These are phyloP conservation scores for Hirudinaria manillensis DNA, from an alignment of 2,888 invertebrate genomes.

Conservation along the genomic window DNA sequence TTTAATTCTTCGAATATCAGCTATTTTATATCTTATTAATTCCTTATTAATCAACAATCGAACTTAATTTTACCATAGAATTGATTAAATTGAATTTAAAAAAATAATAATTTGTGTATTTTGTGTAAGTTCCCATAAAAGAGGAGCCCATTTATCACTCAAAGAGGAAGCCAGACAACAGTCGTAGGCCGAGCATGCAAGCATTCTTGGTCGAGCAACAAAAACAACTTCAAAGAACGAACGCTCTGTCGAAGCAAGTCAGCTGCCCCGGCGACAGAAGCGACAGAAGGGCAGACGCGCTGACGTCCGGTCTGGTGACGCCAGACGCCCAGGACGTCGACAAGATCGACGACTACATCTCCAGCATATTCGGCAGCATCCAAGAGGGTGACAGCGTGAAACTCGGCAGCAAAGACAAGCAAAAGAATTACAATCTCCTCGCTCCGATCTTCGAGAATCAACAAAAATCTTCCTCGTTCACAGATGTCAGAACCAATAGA, in stretches of 20 bases:
- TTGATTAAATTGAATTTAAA: neutral
- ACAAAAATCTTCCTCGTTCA: neutral
- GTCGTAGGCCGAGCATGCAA: constrained; percentile 20
- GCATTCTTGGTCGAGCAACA: constrained; percentile 11
- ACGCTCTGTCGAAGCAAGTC: neutral
- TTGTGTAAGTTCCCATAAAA: constrained; percentile 18
- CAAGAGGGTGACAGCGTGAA: neutral
- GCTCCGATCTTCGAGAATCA: neutral
- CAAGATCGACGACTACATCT: neutral
- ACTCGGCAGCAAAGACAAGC: neutral
- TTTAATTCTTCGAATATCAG: too few relatives aligned
- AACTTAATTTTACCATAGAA: neutral
- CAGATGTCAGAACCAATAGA: neutral
- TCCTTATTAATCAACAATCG: too few relatives aligned
- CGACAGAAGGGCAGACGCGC: neutral
- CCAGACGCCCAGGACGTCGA: neutral
- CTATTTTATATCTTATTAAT: too few relatives aligned
- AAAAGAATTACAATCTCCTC: neutral
- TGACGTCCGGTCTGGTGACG: neutral
- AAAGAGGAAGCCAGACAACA: constrained; percentile 9
- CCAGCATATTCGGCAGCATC: neutral
- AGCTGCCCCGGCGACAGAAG: neutral
- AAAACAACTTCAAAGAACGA: neutral
- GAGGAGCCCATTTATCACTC: constrained; percentile 22
- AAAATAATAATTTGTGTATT: neutral